Evolutionary conservation across 2,797 vertebrate species (phyloP), one percentile per base, ranked within the genome.

Genomic region (Esox masquinongy): DNA sequence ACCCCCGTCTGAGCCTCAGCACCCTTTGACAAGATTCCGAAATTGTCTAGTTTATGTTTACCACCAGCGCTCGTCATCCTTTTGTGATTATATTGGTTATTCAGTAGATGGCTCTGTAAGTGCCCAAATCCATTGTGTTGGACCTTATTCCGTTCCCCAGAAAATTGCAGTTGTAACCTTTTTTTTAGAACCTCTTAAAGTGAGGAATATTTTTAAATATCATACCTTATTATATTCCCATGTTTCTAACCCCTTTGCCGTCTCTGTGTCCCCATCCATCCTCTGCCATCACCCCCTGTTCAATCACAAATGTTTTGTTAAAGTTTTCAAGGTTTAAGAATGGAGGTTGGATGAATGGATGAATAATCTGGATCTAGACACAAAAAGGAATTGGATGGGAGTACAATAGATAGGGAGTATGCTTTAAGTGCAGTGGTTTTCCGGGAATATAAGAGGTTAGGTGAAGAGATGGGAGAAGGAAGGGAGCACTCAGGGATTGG

Each of bases 1-100:
- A 91, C 43, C 9, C 9, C 43, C 43, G 3, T 47, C 9, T 47
- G 43, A 47, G 43, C 43, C 9, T 0, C 43, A 47, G 43, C 9
- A 47, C 43, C 9, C 43, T 47, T 47, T 47, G 43, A 4, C 43
- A 43, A 34, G 43, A 14, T 11, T 47, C 9, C 12, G 11, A 47
- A 11, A 47, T 14, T 43, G 9, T 2, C 43, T 43, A 4, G 8
- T 43, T 43, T 43, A 47, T 47, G 43, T 47, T 47, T 2, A 3
- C 43, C 43, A 47, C 12, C 43, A 5, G 12, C 8, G 43, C 43
- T 47, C 43, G 12, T 47, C 43, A 2, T 47, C 11, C 43, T 47
- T 47, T 47, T 47, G 43, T 47, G 43, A 47, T 47, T 47, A 8
- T 14, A 47, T 47, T 47, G 43, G 9, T 12, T 47, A 47, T 47